Evolutionary conservation across 2,888 invertebrate species (phyloP), one percentile per base, ranked within the genome.

Genomic region (Entomobrya proxima): DNA sequence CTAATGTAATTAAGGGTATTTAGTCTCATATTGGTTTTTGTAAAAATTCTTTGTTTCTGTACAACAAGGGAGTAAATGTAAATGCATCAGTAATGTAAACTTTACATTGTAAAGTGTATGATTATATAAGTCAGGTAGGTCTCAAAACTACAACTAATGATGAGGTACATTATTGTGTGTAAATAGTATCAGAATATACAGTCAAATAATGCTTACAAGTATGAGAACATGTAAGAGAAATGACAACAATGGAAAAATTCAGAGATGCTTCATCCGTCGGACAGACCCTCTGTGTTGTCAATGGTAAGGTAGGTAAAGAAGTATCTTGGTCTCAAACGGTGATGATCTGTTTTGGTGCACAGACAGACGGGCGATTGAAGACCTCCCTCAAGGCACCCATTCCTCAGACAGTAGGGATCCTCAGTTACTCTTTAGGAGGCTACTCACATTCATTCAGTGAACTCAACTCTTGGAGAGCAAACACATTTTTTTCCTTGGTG

Each of bases 341-440:
- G 83, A 83, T 83, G 85, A 79, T 85, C 85, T 85, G 85, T 85
- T 85, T 85, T 85, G 79, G 79, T 85, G 72, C 61, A 75, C 61
- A 44, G 55, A 83, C 67, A 47, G 64, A 79, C 74, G 55, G 85
- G 74, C 72, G 72, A 79, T 74, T 76, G 76, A 55, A 86, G 88
- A 88, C 88, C 88, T 88, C 88, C 88, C 88, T 88, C 87, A 87
- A 88, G 88, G 88, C 86, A 88, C 88, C 88, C 88, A 88, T 88
- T 87, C 88, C 88, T 88, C 82, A 86, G 88, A 84, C 88, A 80
- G 87, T 87, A 87, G 88, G 88, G 88, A 86, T 77, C 81, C 87
- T 88, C 40, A 84, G 52, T 80, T 76, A 67, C 77, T 67, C 83
- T 27, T 84, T 69, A 64, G 81, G 78, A 87, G 77, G 61, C 69